Evolutionary conservation across 1,140 invertebrate genomes (phyloP).

Genomic region (Zaprionus vittiger): DNA sequence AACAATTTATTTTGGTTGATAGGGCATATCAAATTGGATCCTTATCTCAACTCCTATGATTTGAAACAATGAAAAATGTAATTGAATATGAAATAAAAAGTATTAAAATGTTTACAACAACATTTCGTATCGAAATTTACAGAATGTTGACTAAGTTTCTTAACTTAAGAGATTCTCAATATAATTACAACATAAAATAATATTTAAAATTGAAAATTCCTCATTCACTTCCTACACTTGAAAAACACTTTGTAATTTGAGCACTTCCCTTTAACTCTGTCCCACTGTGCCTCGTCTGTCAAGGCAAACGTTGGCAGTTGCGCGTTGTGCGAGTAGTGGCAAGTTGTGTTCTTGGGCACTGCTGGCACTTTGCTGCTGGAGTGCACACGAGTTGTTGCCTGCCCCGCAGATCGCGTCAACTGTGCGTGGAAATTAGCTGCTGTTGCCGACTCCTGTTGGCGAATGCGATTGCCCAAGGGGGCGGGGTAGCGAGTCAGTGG

Average conservation of each 20-base stretch:
- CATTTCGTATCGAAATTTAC: no score
- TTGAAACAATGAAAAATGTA: no score
- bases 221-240: no score
- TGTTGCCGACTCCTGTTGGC: conserved; percentile 47
- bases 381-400: conserved; percentile 46
- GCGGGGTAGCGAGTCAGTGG: background rate
- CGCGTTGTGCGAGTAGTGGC: conserved; percentile 48
- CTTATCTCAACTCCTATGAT: no score
- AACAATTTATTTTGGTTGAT: no score
- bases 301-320: conserved; percentile 18
- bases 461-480: background rate
- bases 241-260: background rate
- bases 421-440: conserved; percentile 79
- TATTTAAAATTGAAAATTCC: no score
- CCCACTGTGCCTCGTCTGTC: conserved; percentile 35
- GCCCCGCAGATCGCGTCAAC: conserved; percentile 62
- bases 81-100: no score
- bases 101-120: no score
- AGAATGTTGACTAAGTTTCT: no score
- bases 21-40: no score
- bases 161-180: no score
- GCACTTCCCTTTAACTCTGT: background rate
- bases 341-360: conserved; percentile 44
- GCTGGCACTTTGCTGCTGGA: conserved; percentile 34
- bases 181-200: no score